Evolutionary conservation across 2,888 invertebrate genomes (phyloP).

Genomic region (Eupithecia insigniata): DNA sequence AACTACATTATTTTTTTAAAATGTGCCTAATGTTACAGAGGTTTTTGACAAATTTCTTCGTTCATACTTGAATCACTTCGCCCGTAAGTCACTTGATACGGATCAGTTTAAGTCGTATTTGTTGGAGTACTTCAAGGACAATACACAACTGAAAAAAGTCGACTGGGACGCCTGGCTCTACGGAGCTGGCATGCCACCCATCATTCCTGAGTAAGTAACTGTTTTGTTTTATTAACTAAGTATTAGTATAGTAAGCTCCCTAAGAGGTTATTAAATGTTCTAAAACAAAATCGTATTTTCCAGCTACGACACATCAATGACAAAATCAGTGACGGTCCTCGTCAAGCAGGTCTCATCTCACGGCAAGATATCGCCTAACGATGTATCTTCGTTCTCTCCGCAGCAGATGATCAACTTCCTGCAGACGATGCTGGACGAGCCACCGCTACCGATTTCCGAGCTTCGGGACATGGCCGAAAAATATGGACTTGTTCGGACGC

Average conservation of each 20-base stretch:
- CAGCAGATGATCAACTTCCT: slow-evolving; percentile 88
- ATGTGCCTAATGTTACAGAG: slow-evolving; percentile 55
- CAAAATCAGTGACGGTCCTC: slow-evolving; percentile 84
- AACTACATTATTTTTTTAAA: neutral
- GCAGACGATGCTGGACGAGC: slow-evolving; percentile 85
- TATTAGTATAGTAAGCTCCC: neutral
- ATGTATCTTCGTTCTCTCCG: slow-evolving; percentile 84
- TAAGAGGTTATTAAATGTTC: neutral
- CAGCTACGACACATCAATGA: slow-evolving; percentile 88
- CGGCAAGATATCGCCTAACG: slow-evolving; percentile 75
- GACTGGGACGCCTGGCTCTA: slow-evolving; percentile 95
- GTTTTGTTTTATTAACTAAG: neutral
- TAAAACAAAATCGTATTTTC: neutral
- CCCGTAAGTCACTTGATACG: slow-evolving; percentile 92
- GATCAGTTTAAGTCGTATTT: slow-evolving; percentile 90
- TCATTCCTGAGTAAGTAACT: slow-evolving; percentile 91
- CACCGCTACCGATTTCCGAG: slow-evolving; percentile 81
- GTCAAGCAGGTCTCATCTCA: slow-evolving; percentile 71
- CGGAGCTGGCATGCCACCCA: slow-evolving; percentile 93
- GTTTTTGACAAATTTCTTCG: slow-evolving; percentile 93
- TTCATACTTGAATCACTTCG: slow-evolving; percentile 91
- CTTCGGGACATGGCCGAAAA: slow-evolving; percentile 65
- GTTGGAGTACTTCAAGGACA: slow-evolving; percentile 87
- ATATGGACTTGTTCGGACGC: slow-evolving; percentile 86
- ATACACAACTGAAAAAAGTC: slow-evolving; percentile 83